A percentile compares a stretch with the other conserved stretches of the same genome.
phyloP scores from a whole-genome alignment of 1,140 invertebrate species.

The Antheraea mylitta region DNA sequence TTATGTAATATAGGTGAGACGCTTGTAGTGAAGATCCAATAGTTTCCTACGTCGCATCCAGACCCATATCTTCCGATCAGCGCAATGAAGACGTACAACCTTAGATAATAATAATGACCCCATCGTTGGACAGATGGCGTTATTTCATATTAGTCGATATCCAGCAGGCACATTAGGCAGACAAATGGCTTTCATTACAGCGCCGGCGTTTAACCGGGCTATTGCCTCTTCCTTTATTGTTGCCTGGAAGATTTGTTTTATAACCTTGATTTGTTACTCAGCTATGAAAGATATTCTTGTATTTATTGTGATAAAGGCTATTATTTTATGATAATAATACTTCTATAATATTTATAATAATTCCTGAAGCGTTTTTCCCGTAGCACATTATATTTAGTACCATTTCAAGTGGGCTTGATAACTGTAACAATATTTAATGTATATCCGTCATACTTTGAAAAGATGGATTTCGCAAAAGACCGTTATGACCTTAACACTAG shows the following conservation, averaged over 20 bases:
- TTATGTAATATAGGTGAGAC: background rate
- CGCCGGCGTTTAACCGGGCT: conserved; percentile 20
- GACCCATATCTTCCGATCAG: conserved; percentile 52
- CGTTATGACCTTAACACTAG: too few relatives aligned
- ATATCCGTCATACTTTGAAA: too few relatives aligned
- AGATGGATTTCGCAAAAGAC: too few relatives aligned
- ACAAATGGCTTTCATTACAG: conserved; percentile 62
- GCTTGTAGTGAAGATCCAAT: background rate
- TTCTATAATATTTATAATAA: too few relatives aligned
- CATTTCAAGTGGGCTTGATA: too few relatives aligned
- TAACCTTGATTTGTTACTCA: conserved; percentile 10
- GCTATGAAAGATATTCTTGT: background rate
- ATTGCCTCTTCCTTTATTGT: conserved; percentile 27
- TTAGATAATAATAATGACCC: conserved; percentile 45
- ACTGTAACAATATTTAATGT: too few relatives aligned
- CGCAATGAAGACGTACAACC: conserved; percentile 52
- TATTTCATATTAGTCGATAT: conserved; percentile 68
- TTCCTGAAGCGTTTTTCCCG: too few relatives aligned
- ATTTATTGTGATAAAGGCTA: background rate
- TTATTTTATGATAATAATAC: background rate
- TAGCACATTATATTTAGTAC: too few relatives aligned
- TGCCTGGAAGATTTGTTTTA: conserved; percentile 16
- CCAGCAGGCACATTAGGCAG: conserved; percentile 57
- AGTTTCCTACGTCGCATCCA: conserved; percentile 9
- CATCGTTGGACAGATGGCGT: conserved; percentile 43